Evolutionary conservation across 2,888 invertebrate species (phyloP), one percentile per base, ranked within the genome.

Genomic region (Torymus aiolomorphi): DNA sequence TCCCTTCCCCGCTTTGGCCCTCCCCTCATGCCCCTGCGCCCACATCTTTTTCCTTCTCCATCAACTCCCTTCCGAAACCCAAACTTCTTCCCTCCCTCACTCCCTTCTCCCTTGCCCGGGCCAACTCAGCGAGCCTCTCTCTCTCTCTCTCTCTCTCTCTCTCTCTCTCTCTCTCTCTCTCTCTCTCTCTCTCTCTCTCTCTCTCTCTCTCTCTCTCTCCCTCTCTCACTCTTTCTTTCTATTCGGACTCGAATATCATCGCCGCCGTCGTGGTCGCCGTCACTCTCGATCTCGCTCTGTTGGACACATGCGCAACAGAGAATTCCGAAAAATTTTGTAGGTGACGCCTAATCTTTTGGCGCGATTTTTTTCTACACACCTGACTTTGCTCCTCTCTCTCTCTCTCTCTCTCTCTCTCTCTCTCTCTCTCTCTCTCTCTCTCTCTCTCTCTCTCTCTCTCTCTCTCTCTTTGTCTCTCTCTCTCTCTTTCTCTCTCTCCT

Each of bases 271-370:
- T 31, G 2, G 24, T 24, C 31, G 31, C 5, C 31, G 42, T 42
- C 42, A 42, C 42, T 42, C 8, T 42, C 42, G 81, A 78, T 78
- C 81, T 81, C 76, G 75, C 69, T 42, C 42, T 67, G 78, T 52
- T 67, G 66, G 62, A 78, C 63, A 81, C 72, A 54, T 74, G 59
- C 57, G 73, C 73, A 51, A 54, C 72, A 71, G 72, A 54, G 73
- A 80, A 76, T 69, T 76, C 67, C 42, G 52, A 80, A 80, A 80
- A 73, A 74, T 70, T 76, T 18, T 77, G 16, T 49, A 42, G 61
- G 31, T 52, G 52, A 31, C 65, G 18, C 71, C 66, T 67, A 76
- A 66, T 70, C 61, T 65, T 66, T 20, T 59, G 42, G 57, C 57
- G 31, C 51, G 61, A 56, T 66, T 49, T 69, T 61, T 31, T 12